Conservation (phyloP, 2,113 vertebrate species). For the Circaetus cinerascens region DNA sequence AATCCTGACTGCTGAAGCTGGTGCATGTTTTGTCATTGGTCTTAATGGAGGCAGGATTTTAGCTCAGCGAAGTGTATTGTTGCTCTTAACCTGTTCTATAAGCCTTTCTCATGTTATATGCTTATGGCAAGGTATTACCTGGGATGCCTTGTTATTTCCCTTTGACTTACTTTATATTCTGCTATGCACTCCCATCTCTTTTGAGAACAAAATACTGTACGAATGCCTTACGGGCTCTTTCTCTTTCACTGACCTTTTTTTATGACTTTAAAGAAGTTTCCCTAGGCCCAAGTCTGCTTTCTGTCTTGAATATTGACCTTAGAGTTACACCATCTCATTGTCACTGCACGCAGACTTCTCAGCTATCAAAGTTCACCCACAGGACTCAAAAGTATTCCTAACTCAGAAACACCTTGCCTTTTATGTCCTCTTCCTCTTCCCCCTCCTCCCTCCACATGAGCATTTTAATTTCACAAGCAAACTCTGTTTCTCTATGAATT, state of each 20-base stretch:
- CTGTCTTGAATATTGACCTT: conserved; percentile 51
- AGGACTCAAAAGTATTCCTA: conserved; percentile 35
- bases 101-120: not conserved
- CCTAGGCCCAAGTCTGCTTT: conserved; percentile 23
- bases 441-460: not conserved
- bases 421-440: not conserved
- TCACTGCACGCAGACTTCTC: not conserved
- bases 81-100: not conserved
- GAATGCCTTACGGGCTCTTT: conserved; percentile 18
- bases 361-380: conserved; percentile 54
- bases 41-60: not conserved
- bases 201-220: not conserved
- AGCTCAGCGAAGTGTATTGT: not conserved
- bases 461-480: conserved; percentile 23
- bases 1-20: not conserved
- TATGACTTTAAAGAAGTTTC: conserved; percentile 53
- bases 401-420: conserved; percentile 1
- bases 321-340: conserved; percentile 30
- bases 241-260: conserved; percentile 38
- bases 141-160: conserved; percentile 1
- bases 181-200: not conserved
- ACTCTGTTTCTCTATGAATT: not conserved
- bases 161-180: conserved; percentile 45
- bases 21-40: not conserved
- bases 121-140: conserved; percentile 19